A percentile compares a stretch with the other conserved stretches of the same genome.
Conservation (phyloP, 2,888 invertebrate species). For the Petrolisthes manimaculis region DNA sequence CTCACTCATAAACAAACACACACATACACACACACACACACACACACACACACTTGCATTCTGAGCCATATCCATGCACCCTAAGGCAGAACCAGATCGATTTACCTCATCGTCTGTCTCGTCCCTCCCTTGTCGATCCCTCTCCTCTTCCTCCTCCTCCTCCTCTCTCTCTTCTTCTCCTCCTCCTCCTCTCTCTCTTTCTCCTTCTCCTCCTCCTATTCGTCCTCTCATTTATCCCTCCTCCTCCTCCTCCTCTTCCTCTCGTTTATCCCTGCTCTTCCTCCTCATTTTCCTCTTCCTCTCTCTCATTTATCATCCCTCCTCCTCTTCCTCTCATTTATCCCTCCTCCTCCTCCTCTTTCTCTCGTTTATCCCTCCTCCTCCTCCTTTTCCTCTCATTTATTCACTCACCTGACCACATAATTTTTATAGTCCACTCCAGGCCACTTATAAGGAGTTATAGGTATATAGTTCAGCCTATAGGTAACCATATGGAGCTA, state of each 20-base stretch:
- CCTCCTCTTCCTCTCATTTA: background rate
- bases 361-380: background rate
- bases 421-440: too few relatives aligned
- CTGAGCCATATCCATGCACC: background rate
- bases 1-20: background rate
- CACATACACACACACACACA: conserved; percentile 26
- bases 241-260: background rate
- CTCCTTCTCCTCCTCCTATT: background rate
- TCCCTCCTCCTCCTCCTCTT: background rate
- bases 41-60: conserved; percentile 1
- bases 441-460: too few relatives aligned
- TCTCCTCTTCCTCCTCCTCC: background rate
- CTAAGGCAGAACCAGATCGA: too few relatives aligned
- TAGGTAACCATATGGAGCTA: too few relatives aligned
- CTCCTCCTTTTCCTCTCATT: background rate
- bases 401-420: background rate
- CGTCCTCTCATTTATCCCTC: background rate
- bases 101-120: too few relatives aligned
- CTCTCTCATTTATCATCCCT: background rate
- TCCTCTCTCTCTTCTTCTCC: too few relatives aligned
- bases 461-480: too few relatives aligned
- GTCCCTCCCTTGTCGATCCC: background rate
- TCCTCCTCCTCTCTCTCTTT: too few relatives aligned
- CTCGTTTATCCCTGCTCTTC: background rate
- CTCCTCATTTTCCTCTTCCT: background rate